Percentiles rank a stretch among this genome's conserved stretches.
Conservation (phyloP, 2,113 vertebrate species). For the Damaliscus lunatus region DNA sequence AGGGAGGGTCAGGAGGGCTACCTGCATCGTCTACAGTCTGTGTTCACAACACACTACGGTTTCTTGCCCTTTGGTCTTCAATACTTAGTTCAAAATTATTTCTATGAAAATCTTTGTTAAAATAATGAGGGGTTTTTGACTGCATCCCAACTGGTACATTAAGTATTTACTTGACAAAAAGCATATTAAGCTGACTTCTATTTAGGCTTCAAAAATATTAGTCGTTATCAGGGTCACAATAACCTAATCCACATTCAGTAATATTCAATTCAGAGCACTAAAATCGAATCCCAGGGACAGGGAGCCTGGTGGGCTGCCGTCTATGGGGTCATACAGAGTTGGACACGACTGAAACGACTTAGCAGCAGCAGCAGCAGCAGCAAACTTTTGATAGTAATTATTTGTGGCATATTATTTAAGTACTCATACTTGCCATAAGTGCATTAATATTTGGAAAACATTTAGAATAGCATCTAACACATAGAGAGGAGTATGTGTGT, state of each 20-base stretch:
- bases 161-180: background rate
- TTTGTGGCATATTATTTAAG: background rate
- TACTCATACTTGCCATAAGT: background rate
- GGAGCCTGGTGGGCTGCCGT: too few species aligned
- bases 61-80: background rate
- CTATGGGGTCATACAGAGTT: too few species aligned
- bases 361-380: background rate
- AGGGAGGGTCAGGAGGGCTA: background rate
- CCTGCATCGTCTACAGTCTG: background rate
- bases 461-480: background rate
- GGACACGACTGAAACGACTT: too few species aligned
- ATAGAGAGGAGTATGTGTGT: background rate
- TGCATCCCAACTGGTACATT: background rate
- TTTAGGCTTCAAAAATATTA: background rate
- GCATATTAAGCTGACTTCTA: background rate
- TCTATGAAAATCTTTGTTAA: background rate
- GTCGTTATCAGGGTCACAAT: background rate
- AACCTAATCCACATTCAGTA: background rate
- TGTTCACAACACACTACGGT: background rate
- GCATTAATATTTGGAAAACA: background rate
- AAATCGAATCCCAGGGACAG: background rate
- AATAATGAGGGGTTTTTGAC: background rate
- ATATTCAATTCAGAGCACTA: background rate
- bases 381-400: background rate
- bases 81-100: background rate